These are phyloP conservation scores for Atherinosoma microstoma DNA, from an alignment of 2,797 vertebrate species.

Conservation along the genomic window DNA sequence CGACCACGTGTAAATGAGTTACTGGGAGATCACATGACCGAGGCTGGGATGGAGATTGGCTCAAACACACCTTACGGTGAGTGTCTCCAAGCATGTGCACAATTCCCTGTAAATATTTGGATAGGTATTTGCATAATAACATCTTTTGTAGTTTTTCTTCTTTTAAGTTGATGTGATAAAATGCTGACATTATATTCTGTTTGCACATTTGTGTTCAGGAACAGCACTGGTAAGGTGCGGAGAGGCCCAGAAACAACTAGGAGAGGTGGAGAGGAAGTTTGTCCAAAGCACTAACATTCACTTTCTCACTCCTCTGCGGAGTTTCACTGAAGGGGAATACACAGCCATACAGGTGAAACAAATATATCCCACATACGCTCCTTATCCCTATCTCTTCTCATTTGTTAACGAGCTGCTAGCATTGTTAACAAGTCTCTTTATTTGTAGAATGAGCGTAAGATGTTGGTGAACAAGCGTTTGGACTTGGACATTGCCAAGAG, in stretches of 20 bases:
- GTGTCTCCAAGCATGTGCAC: conserved; percentile 18
- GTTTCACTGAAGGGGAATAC: conserved; percentile 94
- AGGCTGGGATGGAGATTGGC: conserved; percentile 93
- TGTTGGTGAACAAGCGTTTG: conserved; percentile 94
- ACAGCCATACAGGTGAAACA: conserved; percentile 88
- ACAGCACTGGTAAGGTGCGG: conserved; percentile 92
- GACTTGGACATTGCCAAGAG: conserved; percentile 96
- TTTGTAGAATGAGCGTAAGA: conserved; percentile 91
- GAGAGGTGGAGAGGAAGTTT: conserved; percentile 91
- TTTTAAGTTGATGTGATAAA: neutral
- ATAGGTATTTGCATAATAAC: neutral
- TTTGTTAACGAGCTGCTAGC: neutral
- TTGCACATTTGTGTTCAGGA: conserved; percentile 78
- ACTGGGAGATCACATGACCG: conserved; percentile 92
- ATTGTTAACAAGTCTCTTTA: neutral
- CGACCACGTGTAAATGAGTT: conserved; percentile 90
- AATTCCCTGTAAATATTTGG: neutral
- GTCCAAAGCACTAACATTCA: conserved; percentile 93
- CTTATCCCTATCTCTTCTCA: neutral
- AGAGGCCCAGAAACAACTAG: conserved; percentile 92
- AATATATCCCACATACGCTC: neutral
- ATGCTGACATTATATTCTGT: neutral
- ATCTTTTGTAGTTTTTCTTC: neutral
- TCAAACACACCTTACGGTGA: conserved; percentile 94
- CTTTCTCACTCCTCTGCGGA: conserved; percentile 93